Conservation (phyloP, 1,140 invertebrate species). For the Anastatus disparis region DNA sequence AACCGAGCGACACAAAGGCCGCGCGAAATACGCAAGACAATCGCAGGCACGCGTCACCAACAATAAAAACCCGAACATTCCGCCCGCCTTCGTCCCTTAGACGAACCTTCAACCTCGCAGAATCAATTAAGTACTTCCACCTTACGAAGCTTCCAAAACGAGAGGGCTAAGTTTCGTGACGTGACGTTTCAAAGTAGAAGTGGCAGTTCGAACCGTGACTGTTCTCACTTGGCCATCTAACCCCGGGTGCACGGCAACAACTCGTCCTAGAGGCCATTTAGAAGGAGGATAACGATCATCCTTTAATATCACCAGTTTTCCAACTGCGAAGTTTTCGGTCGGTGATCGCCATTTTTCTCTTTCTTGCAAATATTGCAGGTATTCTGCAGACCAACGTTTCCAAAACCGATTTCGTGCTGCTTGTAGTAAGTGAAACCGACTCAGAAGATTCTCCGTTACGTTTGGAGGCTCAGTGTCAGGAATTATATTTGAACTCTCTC, state of each 20-base stretch:
- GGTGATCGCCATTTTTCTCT: conserved; percentile 42
- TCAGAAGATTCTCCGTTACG: conserved; percentile 34
- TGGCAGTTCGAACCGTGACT: conserved; percentile 37
- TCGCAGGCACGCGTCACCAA: too few relatives aligned
- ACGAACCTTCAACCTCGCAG: too few relatives aligned
- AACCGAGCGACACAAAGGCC: too few relatives aligned
- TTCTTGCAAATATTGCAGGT: conserved; percentile 44
- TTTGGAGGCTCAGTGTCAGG: neutral
- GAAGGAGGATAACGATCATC: conserved; percentile 45
- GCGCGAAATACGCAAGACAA: too few relatives aligned
- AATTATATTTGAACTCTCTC: neutral
- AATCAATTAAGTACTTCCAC: too few relatives aligned
- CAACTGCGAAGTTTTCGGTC: conserved; percentile 26
- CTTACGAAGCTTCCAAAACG: too few relatives aligned
- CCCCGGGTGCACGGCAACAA: conserved; percentile 44
- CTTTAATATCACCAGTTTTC: conserved; percentile 39
- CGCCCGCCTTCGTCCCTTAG: too few relatives aligned
- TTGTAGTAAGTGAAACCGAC: conserved; percentile 44
- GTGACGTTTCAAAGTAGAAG: too few relatives aligned
- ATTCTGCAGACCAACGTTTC: conserved; percentile 48
- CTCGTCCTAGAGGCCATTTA: conserved; percentile 47
- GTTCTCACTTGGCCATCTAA: conserved; percentile 40
- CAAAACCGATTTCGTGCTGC: conserved; percentile 47
- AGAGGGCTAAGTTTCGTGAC: too few relatives aligned
- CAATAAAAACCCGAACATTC: too few relatives aligned